A percentile compares a stretch with the other conserved stretches of the same genome.
phyloP scores from a whole-genome alignment of 2,888 invertebrate genomes.

The Drosophila suboccidentalis region DNA sequence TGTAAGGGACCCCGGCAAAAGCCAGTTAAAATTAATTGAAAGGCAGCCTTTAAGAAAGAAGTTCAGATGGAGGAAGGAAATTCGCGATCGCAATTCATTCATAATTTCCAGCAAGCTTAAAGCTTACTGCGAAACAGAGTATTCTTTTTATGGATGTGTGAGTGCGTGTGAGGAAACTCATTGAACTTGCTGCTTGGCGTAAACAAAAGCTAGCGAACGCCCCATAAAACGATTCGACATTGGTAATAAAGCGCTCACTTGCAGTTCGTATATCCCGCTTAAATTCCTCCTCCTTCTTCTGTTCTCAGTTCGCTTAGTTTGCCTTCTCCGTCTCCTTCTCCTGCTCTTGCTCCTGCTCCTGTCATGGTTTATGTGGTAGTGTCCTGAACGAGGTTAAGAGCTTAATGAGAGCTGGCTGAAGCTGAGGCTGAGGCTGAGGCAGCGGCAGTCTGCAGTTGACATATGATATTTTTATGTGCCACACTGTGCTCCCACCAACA shows the following conservation, averaged over 20 bases:
- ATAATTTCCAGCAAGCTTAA: conserved; percentile 56
- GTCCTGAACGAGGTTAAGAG: conserved; percentile 75
- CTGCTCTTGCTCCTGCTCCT: background rate
- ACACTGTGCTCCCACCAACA: conserved; percentile 51
- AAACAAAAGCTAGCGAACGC: conserved; percentile 26
- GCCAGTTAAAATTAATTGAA: conserved; percentile 71
- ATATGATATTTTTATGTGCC: conserved; percentile 79
- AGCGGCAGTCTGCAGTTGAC: conserved; percentile 69
- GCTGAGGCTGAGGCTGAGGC: background rate
- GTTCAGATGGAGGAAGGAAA: conserved; percentile 12
- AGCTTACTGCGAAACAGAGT: conserved; percentile 20
- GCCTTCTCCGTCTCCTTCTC: background rate
- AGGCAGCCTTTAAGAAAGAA: conserved; percentile 20
- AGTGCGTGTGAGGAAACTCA: conserved; percentile 24
- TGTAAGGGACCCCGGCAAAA: conserved; percentile 40
- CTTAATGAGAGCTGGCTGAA: conserved; percentile 65
- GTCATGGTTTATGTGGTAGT: conserved; percentile 10
- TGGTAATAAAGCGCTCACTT: conserved; percentile 78
- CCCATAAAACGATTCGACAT: conserved; percentile 65
- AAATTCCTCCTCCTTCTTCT: background rate
- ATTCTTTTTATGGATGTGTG: conserved; percentile 9
- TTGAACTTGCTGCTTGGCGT: conserved; percentile 49
- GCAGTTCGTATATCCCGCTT: conserved; percentile 51
- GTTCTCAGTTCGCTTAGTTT: background rate
- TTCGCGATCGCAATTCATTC: conserved; percentile 53